phyloP scores from a whole-genome alignment of 1,140 invertebrate species.

The Holotrichia oblita region DNA sequence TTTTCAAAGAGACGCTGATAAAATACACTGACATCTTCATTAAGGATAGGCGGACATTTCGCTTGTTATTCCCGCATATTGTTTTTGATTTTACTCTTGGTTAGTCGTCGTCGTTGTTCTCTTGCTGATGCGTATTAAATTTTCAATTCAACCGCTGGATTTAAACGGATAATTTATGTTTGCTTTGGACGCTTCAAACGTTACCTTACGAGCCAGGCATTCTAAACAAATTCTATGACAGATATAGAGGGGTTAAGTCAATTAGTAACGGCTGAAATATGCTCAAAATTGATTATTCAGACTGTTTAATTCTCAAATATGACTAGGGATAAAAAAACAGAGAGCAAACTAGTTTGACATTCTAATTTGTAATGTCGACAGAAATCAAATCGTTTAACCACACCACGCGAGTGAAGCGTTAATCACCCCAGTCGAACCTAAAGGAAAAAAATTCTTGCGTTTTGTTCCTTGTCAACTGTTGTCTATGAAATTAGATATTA shows the following conservation, averaged over 20 bases:
- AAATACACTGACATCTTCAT: conserved; percentile 39
- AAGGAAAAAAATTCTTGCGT: too few species aligned
- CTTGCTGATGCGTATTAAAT: conserved; percentile 30
- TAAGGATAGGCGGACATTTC: conserved; percentile 38
- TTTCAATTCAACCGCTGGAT: conserved; percentile 12
- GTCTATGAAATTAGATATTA: too few species aligned
- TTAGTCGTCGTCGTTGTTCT: not conserved
- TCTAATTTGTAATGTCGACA: too few species aligned
- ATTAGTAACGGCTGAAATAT: not conserved
- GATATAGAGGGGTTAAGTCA: not conserved
- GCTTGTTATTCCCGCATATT: conserved; percentile 40
- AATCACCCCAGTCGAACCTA: too few species aligned
- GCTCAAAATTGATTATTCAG: too few species aligned
- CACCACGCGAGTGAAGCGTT: too few species aligned
- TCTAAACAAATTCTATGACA: not conserved
- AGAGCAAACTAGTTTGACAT: too few species aligned
- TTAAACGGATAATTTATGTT: conserved; percentile 23
- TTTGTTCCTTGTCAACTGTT: too few species aligned
- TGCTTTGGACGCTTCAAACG: not conserved
- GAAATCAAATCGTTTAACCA: too few species aligned
- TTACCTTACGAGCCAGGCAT: not conserved
- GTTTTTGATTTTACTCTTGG: conserved; percentile 20
- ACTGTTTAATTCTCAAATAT: too few species aligned
- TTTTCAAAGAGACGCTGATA: conserved; percentile 38
- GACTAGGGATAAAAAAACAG: too few species aligned